phyloP scores from a whole-genome alignment of 2,113 vertebrate species.

The Pomatorhinus ruficollis region DNA sequence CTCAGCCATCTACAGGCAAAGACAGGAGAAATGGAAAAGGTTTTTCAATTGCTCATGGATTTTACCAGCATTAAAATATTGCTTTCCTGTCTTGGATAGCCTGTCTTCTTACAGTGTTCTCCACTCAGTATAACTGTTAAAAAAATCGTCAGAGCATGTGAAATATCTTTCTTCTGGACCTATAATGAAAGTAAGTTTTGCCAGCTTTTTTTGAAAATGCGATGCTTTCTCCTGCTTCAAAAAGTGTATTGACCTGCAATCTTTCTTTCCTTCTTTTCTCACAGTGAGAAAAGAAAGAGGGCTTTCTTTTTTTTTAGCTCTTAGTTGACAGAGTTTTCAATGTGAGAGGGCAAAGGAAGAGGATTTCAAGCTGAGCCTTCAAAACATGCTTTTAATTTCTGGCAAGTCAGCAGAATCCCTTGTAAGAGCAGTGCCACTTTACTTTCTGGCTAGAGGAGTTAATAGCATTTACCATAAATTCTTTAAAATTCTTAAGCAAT shows the following conservation, averaged over 20 bases:
- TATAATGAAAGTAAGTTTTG: background rate
- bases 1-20: background rate
- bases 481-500: background rate
- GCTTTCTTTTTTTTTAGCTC: background rate
- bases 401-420: background rate
- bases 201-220: background rate
- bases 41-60: background rate
- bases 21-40: background rate
- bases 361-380: background rate
- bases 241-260: background rate
- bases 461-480: background rate
- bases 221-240: background rate
- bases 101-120: background rate
- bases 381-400: background rate
- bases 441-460: background rate
- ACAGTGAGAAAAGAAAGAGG: background rate
- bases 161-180: background rate
- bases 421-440: background rate
- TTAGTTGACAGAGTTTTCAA: background rate
- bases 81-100: background rate
- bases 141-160: background rate
- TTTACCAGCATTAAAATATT: background rate
- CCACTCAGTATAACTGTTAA: background rate
- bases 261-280: background rate
- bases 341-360: background rate